Base-by-base conservation (phyloP, 1,140 invertebrate species). In the Macrocentrus cingulum region DNA sequence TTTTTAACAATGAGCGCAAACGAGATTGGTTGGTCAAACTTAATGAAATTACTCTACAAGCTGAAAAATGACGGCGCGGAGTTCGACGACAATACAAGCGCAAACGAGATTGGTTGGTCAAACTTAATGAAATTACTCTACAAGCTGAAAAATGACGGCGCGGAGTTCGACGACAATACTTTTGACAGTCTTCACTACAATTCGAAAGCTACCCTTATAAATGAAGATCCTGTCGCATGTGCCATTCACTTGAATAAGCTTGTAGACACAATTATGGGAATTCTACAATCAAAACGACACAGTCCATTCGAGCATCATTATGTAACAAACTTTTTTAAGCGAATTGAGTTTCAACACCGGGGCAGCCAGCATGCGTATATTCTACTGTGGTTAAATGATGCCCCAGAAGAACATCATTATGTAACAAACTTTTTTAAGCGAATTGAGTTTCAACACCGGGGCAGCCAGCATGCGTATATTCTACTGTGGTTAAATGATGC, bases 401-500 rank as follows among this genome's bases (percentile, higher is more conserved):
- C 60, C 41, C 68, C 65, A 29, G 62, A 52, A 48, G n/a, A 19
- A 6, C 11, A 16, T 9, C 16, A 45, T 19, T 45, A 45, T 19
- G 42, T 45, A 9, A 4, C 4, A 4, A 5, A 29, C 25, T 29
- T 19, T 18, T 2, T 19, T 19, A 45, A 45, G 20, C 11, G 42
- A 9, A 74, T 74, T 62, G 78, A 75, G 69, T 81, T 77, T 68
- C 74, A 75, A 65, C 66, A 71, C 65, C 39, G 57, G 56, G 73
- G 67, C 9, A 65, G 67, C 25, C 73, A 67, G 1, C 67, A 64
- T 56, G 62, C 63, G n/a, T 67, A 72, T 51, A 65, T 66, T 15
- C 36, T 70, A 2, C 42, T 62, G 1, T 71, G 68, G 66, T 29
- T 70, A 1, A 44, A 60, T 32, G 57, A 67, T 52, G 60, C 59